Evolutionary conservation across 2,888 invertebrate species (phyloP).

Genomic region (Cantharis lateralis): DNA sequence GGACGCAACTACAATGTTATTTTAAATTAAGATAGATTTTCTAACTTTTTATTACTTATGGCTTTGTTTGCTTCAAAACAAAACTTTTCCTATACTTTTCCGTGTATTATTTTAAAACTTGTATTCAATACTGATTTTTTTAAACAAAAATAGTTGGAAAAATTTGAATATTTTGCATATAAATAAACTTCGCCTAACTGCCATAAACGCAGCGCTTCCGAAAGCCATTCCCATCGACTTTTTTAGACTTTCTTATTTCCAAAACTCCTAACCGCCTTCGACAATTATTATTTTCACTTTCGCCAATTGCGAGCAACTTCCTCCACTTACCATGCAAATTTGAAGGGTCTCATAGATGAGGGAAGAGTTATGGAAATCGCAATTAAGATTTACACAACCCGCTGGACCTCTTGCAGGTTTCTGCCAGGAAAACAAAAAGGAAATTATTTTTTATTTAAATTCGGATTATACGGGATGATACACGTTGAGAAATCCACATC

Average conservation of each 20-base stretch:
- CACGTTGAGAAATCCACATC: neutral
- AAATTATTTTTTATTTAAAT: neutral
- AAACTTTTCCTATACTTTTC: slow-evolving; percentile 15
- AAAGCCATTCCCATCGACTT: neutral
- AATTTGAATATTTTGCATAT: neutral
- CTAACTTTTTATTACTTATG: slow-evolving; percentile 44
- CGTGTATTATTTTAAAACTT: slow-evolving; percentile 7
- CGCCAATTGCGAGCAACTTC: neutral
- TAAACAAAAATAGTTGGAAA: neutral
- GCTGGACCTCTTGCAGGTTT: neutral
- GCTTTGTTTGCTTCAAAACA: slow-evolving; percentile 32
- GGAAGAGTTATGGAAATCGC: neutral
- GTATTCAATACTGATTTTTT: neutral
- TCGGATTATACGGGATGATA: neutral
- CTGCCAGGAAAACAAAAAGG: no score
- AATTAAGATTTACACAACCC: neutral
- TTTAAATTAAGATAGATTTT: slow-evolving; percentile 48
- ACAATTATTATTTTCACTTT: neutral
- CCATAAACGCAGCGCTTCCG: neutral
- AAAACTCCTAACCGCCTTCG: neutral
- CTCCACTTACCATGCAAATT: neutral
- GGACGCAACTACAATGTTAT: slow-evolving; percentile 47
- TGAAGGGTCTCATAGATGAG: neutral
- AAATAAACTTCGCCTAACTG: neutral
- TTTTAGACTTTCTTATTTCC: neutral